Conservation (phyloP, 2,113 vertebrate genomes). For the Pterocles orientalis region DNA sequence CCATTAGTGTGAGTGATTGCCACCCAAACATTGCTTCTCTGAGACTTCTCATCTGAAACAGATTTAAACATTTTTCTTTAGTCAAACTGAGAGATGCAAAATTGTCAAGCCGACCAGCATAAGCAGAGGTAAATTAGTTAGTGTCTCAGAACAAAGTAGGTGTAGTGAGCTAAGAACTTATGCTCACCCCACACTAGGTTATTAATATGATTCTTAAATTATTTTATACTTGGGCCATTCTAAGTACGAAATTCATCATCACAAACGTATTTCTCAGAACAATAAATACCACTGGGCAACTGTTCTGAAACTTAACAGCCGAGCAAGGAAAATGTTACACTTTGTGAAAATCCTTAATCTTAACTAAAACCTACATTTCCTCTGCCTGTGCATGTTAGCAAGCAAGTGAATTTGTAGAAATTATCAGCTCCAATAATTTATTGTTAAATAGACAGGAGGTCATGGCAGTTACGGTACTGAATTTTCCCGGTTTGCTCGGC, state of each 20-base stretch:
- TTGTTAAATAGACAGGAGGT: not conserved
- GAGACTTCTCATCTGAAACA: conserved; percentile 34
- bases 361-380: not conserved
- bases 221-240: not conserved
- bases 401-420: not conserved
- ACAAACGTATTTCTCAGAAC: not conserved
- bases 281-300: not conserved
- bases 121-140: conserved; percentile 26
- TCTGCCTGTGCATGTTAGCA: not conserved
- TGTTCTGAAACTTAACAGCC: not conserved
- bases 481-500: not conserved
- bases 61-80: conserved; percentile 41
- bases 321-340: not conserved
- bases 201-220: not conserved
- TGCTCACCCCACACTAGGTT: no score
- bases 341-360: not conserved
- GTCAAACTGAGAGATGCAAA: not conserved
- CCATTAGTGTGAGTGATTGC: conserved; percentile 37
- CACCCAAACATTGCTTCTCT: conserved; percentile 30
- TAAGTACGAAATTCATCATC: not conserved
- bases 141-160: not conserved
- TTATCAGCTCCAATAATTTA: not conserved
- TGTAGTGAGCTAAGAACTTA: not conserved
- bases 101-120: not conserved
- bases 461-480: accelerated